Conservation (phyloP, 2,888 invertebrate species). For the Drosophila hamatofila region DNA sequence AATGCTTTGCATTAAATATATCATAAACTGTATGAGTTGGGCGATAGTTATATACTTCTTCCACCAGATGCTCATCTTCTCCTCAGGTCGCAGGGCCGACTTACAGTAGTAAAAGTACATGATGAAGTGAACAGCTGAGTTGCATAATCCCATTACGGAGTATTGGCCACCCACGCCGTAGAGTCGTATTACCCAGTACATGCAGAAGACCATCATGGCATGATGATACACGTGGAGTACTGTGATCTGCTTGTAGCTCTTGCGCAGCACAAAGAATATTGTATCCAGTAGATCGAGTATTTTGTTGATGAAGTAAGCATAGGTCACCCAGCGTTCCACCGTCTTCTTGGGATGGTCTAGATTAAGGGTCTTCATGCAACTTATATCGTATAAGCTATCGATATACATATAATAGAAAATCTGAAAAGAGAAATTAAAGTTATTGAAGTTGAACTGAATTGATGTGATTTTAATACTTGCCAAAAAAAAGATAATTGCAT, state of each 20-base stretch:
- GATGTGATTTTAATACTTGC: slow-evolving; percentile 57
- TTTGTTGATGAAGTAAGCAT: slow-evolving; percentile 86
- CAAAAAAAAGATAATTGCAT: slow-evolving; percentile 86
- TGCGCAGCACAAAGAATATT: slow-evolving; percentile 94
- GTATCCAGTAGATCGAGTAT: slow-evolving; percentile 91
- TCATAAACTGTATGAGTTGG: slow-evolving; percentile 87
- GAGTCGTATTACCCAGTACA: slow-evolving; percentile 91
- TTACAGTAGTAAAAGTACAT: slow-evolving; percentile 86
- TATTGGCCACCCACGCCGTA: slow-evolving; percentile 88
- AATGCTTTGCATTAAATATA: slow-evolving; percentile 88
- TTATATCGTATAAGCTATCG: neutral
- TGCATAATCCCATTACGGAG: slow-evolving; percentile 84
- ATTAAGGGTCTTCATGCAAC: slow-evolving; percentile 24
- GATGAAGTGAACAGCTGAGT: slow-evolving; percentile 85
- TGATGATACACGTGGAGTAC: slow-evolving; percentile 96
- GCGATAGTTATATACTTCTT: slow-evolving; percentile 86
- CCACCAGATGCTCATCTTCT: slow-evolving; percentile 86
- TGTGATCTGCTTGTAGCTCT: slow-evolving; percentile 94
- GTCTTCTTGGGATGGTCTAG: slow-evolving; percentile 24
- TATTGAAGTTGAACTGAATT: neutral
- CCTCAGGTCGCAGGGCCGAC: slow-evolving; percentile 84
- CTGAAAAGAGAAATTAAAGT: slow-evolving; percentile 13
- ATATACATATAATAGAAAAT: neutral
- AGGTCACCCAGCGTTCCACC: slow-evolving; percentile 42
- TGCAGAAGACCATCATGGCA: slow-evolving; percentile 89